Evolutionary conservation across 2,888 invertebrate species (phyloP), one percentile per base, ranked within the genome.

Genomic region (Xanthorhoe designata): DNA sequence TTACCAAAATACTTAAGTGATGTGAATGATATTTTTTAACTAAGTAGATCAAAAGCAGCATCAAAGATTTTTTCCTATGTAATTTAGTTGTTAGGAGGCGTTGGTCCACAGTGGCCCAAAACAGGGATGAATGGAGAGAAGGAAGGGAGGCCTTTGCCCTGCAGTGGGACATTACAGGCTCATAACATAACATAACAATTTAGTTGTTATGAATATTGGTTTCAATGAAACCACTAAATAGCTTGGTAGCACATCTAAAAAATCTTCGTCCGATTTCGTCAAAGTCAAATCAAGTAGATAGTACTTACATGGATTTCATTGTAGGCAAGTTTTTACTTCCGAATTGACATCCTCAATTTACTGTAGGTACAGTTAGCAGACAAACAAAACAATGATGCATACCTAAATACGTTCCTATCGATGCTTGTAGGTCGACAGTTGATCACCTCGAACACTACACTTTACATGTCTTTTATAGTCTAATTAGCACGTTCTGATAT

Each of bases 401-500:
- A 24, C 24, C 24, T 24, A 19, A 51, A 69, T 61, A 38, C 66
- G 65, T 64, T 68, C 74, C 74, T 72, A 75, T 78, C 73, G 77
- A 75, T 75, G 77, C 70, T 68, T 59, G 81, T 81, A 84, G 86
- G 85, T 82, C 85, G 81, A 68, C 61, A 75, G 78, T 74, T 72
- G 85, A 80, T 85, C 80, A 82, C 87, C 86, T 88, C 84, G 86
- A 83, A 77, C 63, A 62, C 72, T 69, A 81, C 78, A 80, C 77
- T 78, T 65, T 74, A 78, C 75, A 70, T 73, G 72, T 73, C 72
- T 78, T 75, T 78, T 79, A 80, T 78, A 78, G 78, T 82, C 83
- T 81, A 83, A 83, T 86, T 86, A 84, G 65, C 81, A 78, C 74
- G 74, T 69, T 68, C n/a, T 19, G 47, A 47, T 61, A 61, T 49